phyloP scores from a whole-genome alignment of 2,888 invertebrate genomes.

The Synergus gifuensis region DNA sequence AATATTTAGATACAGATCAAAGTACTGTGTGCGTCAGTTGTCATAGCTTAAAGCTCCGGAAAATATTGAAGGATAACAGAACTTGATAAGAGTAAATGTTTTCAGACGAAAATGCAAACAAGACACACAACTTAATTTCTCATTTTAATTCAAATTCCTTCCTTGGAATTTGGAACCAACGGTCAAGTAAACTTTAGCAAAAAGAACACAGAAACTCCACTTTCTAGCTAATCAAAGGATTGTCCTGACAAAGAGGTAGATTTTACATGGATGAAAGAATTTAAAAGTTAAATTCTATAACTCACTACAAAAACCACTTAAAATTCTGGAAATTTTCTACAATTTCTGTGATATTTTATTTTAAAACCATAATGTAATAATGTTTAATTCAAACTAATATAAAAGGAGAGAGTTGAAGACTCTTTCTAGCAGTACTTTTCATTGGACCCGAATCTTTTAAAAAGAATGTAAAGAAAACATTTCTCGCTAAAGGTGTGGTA shows the following conservation, averaged over 20 bases:
- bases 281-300: background rate
- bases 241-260: background rate
- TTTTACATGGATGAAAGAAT: background rate
- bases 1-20: background rate
- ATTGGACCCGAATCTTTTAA: too few relatives aligned
- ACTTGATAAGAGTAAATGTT: background rate
- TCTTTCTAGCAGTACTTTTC: too few relatives aligned
- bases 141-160: conserved; percentile 11
- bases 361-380: too few relatives aligned
- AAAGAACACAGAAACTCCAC: background rate
- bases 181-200: background rate
- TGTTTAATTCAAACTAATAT: too few relatives aligned
- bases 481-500: too few relatives aligned
- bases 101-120: background rate
- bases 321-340: background rate
- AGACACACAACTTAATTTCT: conserved; percentile 2
- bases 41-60: background rate
- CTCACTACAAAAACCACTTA: background rate
- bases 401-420: too few relatives aligned
- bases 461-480: too few relatives aligned
- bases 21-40: background rate
- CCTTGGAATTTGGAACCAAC: background rate
- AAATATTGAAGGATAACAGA: background rate
- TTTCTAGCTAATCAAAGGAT: conserved; percentile 1
- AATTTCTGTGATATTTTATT: background rate